Conservation (phyloP, 2,888 invertebrate genomes). For the Dryobotodes eremita region DNA sequence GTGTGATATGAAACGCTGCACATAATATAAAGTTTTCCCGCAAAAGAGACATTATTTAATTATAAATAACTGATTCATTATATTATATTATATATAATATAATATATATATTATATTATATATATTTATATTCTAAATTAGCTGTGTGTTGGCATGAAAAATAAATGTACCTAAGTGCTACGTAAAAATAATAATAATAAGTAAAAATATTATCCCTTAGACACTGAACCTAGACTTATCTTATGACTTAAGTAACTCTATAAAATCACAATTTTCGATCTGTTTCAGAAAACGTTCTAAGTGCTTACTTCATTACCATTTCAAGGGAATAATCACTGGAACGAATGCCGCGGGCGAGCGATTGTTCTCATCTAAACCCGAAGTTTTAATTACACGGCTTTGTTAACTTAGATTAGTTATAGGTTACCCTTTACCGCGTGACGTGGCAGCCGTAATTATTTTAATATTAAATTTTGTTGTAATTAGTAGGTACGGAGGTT, state of each 20-base stretch:
- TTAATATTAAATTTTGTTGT: constrained; percentile 63
- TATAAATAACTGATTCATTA: too few species aligned
- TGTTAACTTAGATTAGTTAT: constrained; percentile 80
- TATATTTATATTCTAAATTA: too few species aligned
- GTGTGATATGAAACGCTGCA: too few species aligned
- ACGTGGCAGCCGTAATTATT: constrained; percentile 55
- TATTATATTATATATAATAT: too few species aligned
- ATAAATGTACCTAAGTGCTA: not conserved
- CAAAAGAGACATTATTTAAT: too few species aligned
- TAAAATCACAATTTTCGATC: constrained; percentile 57
- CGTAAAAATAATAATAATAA: not conserved
- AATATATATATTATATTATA: too few species aligned
- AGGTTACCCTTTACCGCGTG: constrained; percentile 69
- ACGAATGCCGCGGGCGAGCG: constrained; percentile 68
- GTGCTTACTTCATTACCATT: constrained; percentile 74
- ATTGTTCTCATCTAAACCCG: constrained; percentile 69
- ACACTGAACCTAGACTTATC: not conserved
- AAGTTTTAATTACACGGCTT: constrained; percentile 80
- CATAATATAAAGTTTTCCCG: too few species aligned
- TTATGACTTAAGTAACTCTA: constrained; percentile 1
- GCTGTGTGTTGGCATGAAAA: too few species aligned
- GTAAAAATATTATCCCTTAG: not conserved
- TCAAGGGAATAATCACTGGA: constrained; percentile 77
- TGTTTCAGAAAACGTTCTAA: constrained; percentile 65
- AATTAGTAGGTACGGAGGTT: constrained; percentile 30